These are phyloP conservation scores for Sebastes kiyomatsui DNA, from an alignment of 2,797 vertebrate species.

Conservation along the genomic window DNA sequence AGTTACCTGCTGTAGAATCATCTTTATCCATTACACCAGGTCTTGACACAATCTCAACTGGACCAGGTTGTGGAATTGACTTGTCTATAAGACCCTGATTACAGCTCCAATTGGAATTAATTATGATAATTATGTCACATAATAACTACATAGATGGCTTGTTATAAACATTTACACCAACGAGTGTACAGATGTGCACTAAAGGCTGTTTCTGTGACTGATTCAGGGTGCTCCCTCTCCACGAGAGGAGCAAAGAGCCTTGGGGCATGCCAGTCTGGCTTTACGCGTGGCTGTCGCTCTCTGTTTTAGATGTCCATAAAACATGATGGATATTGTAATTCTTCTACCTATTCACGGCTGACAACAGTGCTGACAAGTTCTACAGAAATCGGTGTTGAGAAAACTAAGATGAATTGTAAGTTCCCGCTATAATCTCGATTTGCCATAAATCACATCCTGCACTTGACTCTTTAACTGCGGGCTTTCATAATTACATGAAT, in stretches of 20 bases:
- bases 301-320: conserved; percentile 36
- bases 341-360: conserved; percentile 13
- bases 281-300: conserved; percentile 6
- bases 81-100: not conserved
- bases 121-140: not conserved
- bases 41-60: not conserved
- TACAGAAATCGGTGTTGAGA: conserved; percentile 19
- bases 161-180: not conserved
- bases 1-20: not conserved
- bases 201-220: conserved; percentile 1
- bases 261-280: conserved; percentile 19
- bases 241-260: conserved; percentile 10
- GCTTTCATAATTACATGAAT: not conserved
- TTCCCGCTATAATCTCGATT: not conserved
- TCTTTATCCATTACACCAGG: not conserved
- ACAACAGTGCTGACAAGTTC: conserved; percentile 17
- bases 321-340: conserved; percentile 34
- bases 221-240: not conserved
- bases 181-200: not conserved
- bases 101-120: not conserved
- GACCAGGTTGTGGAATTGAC: not conserved
- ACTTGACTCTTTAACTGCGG: not conserved
- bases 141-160: not conserved
- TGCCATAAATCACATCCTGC: not conserved
- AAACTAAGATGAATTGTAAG: not conserved